Evolutionary conservation across 2,888 invertebrate genomes (phyloP).

Genomic region (Actias luna): DNA sequence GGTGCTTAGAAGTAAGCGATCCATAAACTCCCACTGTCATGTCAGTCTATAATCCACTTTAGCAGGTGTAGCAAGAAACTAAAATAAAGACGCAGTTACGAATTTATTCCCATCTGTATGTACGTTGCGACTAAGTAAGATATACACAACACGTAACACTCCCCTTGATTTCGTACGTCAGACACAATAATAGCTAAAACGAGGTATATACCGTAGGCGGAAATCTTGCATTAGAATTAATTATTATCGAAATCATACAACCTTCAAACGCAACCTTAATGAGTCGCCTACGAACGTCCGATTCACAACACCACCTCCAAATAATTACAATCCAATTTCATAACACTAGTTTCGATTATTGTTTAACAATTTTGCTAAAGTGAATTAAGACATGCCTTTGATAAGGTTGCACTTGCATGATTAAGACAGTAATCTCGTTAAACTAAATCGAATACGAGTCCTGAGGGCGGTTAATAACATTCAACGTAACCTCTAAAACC

Average conservation of each 20-base stretch:
- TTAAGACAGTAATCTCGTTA: slow-evolving; percentile 15
- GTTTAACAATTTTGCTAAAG: neutral
- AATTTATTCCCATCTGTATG: too few species aligned
- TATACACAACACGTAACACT: too few species aligned
- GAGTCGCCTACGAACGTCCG: neutral
- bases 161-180: too few species aligned
- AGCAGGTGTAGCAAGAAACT: too few species aligned
- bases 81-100: too few species aligned
- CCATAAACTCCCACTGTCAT: too few species aligned
- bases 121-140: too few species aligned
- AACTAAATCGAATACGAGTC: slow-evolving; percentile 20
- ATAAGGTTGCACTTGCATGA: neutral
- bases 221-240: neutral
- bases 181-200: too few species aligned
- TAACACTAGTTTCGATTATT: neutral
- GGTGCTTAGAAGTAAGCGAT: too few species aligned
- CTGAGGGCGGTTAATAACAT: slow-evolving; percentile 19
- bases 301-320: neutral
- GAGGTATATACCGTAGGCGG: too few species aligned
- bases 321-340: neutral
- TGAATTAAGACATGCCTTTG: neutral
- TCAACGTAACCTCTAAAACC: slow-evolving; percentile 17
- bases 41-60: too few species aligned
- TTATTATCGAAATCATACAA: neutral
- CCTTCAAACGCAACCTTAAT: neutral